Evolutionary conservation across 2,888 invertebrate genomes (phyloP).

Genomic region (Ypsolopha scabrella): DNA sequence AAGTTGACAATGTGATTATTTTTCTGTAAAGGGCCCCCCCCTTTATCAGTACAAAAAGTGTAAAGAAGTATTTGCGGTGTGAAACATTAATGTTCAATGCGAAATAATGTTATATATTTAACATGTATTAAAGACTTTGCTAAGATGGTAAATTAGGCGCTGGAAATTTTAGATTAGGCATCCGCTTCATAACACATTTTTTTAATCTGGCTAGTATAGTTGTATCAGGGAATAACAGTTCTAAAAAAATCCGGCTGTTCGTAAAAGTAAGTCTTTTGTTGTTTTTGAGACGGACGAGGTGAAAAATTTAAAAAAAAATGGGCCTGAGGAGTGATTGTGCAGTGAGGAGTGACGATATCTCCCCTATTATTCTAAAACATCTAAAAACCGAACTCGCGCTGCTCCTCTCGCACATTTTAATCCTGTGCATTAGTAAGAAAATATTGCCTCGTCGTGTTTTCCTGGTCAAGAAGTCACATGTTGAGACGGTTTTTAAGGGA

Average conservation of each 20-base stretch:
- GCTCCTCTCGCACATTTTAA: background rate
- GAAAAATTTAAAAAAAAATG: background rate
- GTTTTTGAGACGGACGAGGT: background rate
- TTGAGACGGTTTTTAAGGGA: constrained; percentile 1
- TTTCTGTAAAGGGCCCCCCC: no score
- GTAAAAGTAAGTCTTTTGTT: background rate
- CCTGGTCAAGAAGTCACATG: constrained; percentile 1
- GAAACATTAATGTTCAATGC: no score
- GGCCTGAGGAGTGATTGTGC: background rate
- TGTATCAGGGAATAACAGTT: background rate
- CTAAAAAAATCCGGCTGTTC: background rate
- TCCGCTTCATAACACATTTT: no score
- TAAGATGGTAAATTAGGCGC: no score
- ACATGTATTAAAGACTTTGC: no score
- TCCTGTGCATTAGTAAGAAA: background rate
- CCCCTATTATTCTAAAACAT: background rate
- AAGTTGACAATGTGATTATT: no score
- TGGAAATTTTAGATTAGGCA: no score
- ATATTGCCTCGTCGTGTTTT: background rate
- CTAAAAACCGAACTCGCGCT: background rate
- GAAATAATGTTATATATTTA: no score
- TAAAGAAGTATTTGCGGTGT: no score
- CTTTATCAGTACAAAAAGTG: no score
- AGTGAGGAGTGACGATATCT: constrained; percentile 1
- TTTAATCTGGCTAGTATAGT: constrained; percentile 1